Conservation (phyloP, 2,113 vertebrate genomes). For the Garra rufa region DNA sequence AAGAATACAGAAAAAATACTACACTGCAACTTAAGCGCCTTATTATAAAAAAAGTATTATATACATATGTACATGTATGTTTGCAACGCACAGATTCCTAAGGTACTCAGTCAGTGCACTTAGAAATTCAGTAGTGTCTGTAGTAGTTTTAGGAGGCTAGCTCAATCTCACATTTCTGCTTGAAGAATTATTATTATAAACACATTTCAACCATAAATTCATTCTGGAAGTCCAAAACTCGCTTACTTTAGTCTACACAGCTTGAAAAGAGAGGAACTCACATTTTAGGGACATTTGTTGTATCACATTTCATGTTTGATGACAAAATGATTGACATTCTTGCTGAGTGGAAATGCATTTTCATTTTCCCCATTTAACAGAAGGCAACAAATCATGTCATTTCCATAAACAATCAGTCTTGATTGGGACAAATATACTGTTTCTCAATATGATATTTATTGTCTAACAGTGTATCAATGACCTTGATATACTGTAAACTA, state of each 20-base stretch:
- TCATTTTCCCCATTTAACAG: not conserved
- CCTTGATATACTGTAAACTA: constrained; percentile 5
- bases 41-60: constrained; percentile 16
- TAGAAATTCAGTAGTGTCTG: constrained; percentile 10
- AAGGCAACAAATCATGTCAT: not conserved
- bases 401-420: not conserved
- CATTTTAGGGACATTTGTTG: not conserved
- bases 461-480: not conserved
- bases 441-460: not conserved
- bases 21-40: constrained; percentile 43
- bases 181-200: not conserved
- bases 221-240: not conserved
- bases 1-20: constrained; percentile 7
- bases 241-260: not conserved
- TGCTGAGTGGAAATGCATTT: not conserved
- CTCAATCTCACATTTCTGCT: not conserved
- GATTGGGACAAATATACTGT: not conserved
- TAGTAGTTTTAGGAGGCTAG: not conserved
- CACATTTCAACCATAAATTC: not conserved
- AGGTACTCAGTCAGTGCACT: no score
- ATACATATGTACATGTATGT: constrained; percentile 16
- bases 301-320: no score
- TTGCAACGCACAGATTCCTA: not conserved
- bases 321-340: not conserved
- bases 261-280: not conserved